Conservation (phyloP, 2,797 vertebrate genomes). For the Tinamus major region DNA sequence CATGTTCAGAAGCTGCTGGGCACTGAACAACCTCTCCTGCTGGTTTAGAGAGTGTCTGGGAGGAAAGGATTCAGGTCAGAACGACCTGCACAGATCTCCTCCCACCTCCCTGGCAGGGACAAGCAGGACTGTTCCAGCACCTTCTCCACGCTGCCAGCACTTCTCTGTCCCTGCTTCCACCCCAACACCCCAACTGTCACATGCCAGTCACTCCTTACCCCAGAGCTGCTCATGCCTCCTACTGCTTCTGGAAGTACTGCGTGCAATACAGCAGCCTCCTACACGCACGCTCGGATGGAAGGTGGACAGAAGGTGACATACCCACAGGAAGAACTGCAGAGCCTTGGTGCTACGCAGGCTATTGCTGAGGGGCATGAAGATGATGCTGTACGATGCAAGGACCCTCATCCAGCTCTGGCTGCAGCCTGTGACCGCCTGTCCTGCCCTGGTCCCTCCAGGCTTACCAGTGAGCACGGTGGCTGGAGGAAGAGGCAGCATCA, state of each 20-base stretch:
- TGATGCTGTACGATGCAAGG: slow-evolving; percentile 83
- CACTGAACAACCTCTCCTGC: not conserved
- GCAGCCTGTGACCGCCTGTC: slow-evolving; percentile 33
- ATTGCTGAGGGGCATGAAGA: slow-evolving; percentile 85
- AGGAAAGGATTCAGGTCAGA: not conserved
- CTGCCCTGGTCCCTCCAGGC: slow-evolving; percentile 64
- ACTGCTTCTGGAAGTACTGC: not conserved
- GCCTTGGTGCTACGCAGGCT: slow-evolving; percentile 83
- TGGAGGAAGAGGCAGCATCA: not conserved
- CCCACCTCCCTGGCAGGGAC: not conserved
- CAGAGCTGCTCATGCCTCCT: not conserved
- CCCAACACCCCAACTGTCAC: not conserved
- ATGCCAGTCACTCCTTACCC: not conserved
- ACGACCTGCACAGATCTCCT: not conserved
- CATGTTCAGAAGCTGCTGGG: not conserved
- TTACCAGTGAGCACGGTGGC: slow-evolving; percentile 79
- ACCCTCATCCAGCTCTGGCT: slow-evolving; percentile 72
- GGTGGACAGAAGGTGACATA: slow-evolving; percentile 36
- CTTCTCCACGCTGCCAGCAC: not conserved
- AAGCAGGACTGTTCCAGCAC: not conserved
- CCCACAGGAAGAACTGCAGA: slow-evolving; percentile 84
- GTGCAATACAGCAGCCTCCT: fast-evolving
- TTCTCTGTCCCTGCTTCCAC: not conserved
- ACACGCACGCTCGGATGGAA: fast-evolving
- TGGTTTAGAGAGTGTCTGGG: not conserved